Base-by-base conservation (phyloP, 2,113 vertebrate species). In the Plecotus auritus region DNA sequence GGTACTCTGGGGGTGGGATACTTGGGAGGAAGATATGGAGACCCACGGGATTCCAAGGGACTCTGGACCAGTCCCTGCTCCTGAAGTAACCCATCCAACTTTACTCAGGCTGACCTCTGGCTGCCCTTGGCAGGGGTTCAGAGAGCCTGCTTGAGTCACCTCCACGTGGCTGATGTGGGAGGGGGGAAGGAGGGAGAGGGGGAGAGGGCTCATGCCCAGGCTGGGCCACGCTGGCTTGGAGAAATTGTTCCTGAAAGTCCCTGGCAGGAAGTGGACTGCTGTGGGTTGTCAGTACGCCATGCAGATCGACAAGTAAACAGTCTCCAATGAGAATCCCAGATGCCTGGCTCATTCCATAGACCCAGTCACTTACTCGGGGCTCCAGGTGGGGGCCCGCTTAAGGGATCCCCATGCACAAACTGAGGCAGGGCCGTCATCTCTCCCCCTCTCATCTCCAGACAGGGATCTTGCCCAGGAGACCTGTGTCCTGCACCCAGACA, bases 221-320 rank as follows among this genome's bases (percentile, higher is more conserved):
- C 88, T 32, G 51, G 96, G 95, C 97, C 96, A 94, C 90, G 93
- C 80, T 96, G 94, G 85, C 92, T 90, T 93, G 76, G 93, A 96
- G 96, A 89, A 82, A 86, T 78, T 59, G 94, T 97, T 97, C 97
- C 96, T 97, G 88, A 97, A 97, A 96, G 96, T 96, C 83, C 87
- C 97, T 98, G 98, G 98, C 98, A 88, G 78, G 26, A 86, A 35
- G 72, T 0, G 17, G 26, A 91, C 96, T 78, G 70, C 94, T 87
- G 69, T 22, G 91, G 88, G 81, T 78, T 64, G 54, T 85, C 91
- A 95, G 91, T 59, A 80, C 87, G 83, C 96, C 91, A 37, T 89
- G 95, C 67, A 95, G 83, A 92, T 86, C n/a, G 3, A 61, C 85
- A 64, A 74, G 94, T 95, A 97, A 97, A 97, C 95, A 97, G 40